These are phyloP conservation scores for Tetragonula carbonaria DNA, from an alignment of 2,888 invertebrate genomes.

Conservation along the genomic window DNA sequence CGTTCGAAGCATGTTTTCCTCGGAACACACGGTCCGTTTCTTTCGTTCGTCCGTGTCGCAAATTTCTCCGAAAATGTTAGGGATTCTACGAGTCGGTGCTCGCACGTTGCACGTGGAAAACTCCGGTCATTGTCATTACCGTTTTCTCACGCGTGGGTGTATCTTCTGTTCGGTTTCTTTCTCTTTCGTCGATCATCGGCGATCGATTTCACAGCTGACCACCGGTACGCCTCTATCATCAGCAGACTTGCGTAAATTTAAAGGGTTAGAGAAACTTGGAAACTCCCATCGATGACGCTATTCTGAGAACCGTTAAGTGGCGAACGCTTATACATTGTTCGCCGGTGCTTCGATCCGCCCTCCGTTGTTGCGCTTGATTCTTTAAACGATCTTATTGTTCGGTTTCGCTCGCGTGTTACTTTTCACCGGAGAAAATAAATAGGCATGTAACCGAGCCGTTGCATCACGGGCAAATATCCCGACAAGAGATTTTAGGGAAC, in stretches of 20 bases:
- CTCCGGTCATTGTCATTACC: slow-evolving; percentile 49
- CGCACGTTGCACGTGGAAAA: neutral
- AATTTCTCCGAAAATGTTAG: neutral
- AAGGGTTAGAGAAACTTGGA: slow-evolving; percentile 56
- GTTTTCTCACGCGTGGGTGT: slow-evolving; percentile 47
- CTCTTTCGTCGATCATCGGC: slow-evolving; percentile 31
- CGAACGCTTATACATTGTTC: slow-evolving; percentile 54
- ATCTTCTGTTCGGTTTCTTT: slow-evolving; percentile 23
- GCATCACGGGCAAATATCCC: slow-evolving; percentile 29
- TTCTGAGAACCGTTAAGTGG: slow-evolving; percentile 60
- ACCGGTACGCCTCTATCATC: slow-evolving; percentile 51
- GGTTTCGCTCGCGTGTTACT: slow-evolving; percentile 60
- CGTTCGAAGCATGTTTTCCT: neutral
- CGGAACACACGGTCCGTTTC: neutral
- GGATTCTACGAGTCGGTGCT: neutral
- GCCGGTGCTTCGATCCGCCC: slow-evolving; percentile 63
- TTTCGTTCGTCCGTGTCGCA: neutral
- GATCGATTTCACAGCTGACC: slow-evolving; percentile 42
- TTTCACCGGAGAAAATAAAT: slow-evolving; percentile 57
- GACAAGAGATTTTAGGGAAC: slow-evolving; percentile 27
- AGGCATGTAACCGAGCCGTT: slow-evolving; percentile 28
- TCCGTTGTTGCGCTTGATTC: slow-evolving; percentile 63
- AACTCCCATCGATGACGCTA: slow-evolving; percentile 61
- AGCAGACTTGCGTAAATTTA: slow-evolving; percentile 59
- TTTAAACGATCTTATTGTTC: slow-evolving; percentile 67